Evolutionary conservation across 1,140 invertebrate genomes (phyloP).

Genomic region (Pinna nobilis): DNA sequence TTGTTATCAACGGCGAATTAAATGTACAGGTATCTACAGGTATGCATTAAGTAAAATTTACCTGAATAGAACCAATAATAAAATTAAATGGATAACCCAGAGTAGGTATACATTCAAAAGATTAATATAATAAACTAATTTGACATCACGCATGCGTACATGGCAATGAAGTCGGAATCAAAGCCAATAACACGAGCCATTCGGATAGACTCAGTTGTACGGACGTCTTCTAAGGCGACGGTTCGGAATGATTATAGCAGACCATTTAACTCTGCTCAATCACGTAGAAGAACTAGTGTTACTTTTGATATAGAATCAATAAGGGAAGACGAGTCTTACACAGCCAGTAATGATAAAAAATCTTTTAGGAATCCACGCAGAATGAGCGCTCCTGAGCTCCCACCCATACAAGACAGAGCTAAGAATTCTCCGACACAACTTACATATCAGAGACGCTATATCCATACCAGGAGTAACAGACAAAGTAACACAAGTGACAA

Average conservation of each 20-base stretch:
- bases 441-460: slow-evolving; percentile 23
- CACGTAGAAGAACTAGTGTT: slow-evolving; percentile 31
- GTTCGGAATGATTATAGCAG: slow-evolving; percentile 12
- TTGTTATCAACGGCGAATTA: no score
- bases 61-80: slow-evolving; percentile 11
- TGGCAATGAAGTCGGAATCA: slow-evolving; percentile 42
- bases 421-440: slow-evolving; percentile 16
- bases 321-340: slow-evolving; percentile 12
- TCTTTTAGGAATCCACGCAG: slow-evolving; percentile 29
- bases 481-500: slow-evolving; percentile 32
- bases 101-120: slow-evolving; percentile 17
- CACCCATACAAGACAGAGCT: slow-evolving; percentile 40
- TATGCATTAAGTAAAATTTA: no score
- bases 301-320: slow-evolving; percentile 31
- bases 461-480: slow-evolving; percentile 23
- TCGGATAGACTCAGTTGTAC: slow-evolving; percentile 36
- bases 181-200: slow-evolving; percentile 25
- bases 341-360: neutral
- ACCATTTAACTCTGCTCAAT: slow-evolving; percentile 21
- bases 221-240: slow-evolving; percentile 22
- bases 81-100: slow-evolving; percentile 17
- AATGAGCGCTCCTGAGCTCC: slow-evolving; percentile 55
- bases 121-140: slow-evolving; percentile 31
- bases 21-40: no score
- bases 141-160: slow-evolving; percentile 40